phyloP scores from a whole-genome alignment of 2,113 vertebrate genomes.

The Myiozetetes cayanensis region DNA sequence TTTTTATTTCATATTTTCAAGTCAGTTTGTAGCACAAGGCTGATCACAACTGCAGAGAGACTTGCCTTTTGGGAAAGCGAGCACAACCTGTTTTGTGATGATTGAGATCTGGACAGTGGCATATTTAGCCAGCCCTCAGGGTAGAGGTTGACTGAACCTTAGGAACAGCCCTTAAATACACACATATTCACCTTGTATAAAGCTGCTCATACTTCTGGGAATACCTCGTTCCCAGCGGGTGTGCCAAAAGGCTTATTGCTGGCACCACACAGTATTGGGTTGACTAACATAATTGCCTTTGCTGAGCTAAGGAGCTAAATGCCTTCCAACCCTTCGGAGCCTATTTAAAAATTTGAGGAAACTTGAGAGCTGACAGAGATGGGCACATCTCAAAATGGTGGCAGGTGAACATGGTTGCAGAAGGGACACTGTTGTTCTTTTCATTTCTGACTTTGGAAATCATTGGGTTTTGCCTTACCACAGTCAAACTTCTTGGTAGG shows the following conservation, averaged over 20 bases:
- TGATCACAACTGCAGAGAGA: background rate
- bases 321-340: background rate
- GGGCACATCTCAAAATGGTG: background rate
- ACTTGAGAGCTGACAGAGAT: background rate
- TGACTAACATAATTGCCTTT: background rate
- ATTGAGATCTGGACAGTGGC: background rate
- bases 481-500: background rate
- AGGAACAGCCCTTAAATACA: background rate
- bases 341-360: constrained; percentile 8
- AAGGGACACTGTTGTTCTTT: background rate
- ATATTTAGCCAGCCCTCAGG: background rate
- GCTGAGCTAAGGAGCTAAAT: background rate
- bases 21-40: background rate
- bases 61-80: background rate
- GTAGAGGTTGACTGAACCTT: background rate
- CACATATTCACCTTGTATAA: background rate
- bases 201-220: background rate
- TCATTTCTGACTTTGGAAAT: background rate
- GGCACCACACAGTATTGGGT: background rate
- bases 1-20: constrained; percentile 43
- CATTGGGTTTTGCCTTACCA: background rate
- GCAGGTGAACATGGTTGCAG: background rate
- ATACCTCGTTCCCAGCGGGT: background rate
- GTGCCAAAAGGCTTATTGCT: background rate
- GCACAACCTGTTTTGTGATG: background rate